A percentile compares a stretch with the other conserved stretches of the same genome.
These are phyloP conservation scores for Euleptes europaea DNA, from an alignment of 2,113 vertebrate genomes.

Conservation along the genomic window DNA sequence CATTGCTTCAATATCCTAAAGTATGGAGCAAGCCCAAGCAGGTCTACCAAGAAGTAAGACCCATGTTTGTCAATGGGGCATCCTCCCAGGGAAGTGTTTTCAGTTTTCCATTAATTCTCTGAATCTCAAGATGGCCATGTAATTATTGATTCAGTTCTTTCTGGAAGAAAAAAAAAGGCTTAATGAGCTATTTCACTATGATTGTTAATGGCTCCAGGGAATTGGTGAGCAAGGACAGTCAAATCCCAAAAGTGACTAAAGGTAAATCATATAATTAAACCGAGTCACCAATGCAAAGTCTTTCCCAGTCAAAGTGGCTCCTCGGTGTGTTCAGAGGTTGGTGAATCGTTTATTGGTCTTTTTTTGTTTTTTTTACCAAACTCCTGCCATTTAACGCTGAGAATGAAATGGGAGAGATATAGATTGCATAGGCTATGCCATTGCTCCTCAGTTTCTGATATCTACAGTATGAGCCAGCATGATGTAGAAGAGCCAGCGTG, in stretches of 20 bases:
- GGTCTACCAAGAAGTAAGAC: no score
- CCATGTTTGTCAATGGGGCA: no score
- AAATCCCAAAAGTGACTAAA: background rate
- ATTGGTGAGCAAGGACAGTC: background rate
- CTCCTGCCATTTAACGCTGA: background rate
- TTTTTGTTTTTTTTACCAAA: background rate
- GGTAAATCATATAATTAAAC: background rate
- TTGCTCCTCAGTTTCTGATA: background rate
- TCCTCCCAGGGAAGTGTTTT: no score
- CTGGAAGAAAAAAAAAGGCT: background rate
- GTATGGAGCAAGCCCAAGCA: no score
- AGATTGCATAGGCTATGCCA: background rate
- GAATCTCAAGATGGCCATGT: no score
- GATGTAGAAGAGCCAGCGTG: no score
- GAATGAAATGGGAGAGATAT: background rate
- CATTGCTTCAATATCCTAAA: no score
- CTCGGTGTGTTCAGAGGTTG: background rate
- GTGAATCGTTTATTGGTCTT: background rate
- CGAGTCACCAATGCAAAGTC: background rate
- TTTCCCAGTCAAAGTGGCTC: background rate
- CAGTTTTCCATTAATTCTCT: no score
- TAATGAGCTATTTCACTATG: background rate
- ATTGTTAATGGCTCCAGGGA: background rate
- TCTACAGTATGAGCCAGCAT: background rate
- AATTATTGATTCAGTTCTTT: background rate